Evolutionary conservation across 2,888 invertebrate species (phyloP), one percentile per base, ranked within the genome.

Genomic region (Sepiola atlantica): DNA sequence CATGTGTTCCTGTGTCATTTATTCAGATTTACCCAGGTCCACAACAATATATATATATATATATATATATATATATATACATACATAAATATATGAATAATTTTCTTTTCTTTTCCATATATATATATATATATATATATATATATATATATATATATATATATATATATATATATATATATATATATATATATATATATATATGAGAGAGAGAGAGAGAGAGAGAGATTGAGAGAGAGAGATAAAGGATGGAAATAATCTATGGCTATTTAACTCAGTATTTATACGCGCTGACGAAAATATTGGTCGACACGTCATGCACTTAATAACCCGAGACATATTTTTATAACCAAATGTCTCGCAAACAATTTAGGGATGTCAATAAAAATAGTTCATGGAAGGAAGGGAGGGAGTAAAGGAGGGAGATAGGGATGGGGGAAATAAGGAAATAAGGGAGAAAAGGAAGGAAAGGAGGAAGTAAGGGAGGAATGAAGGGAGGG

Each of bases 91-190:
- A 45, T 45, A 45, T 45, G n/a, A n/a, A n/a, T n/a, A n/a, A n/a
- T n/a, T n/a, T n/a, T n/a, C n/a, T n/a, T n/a, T n/a, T n/a, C n/a
- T n/a, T n/a, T n/a, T n/a, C n/a, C n/a, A 90, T 20, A 90, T 90
- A 90, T 20, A 91, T 35, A 35, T 77, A 10, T 77, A 77, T 77
- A 10, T 77, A 77, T 77, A 10, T 77, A 77, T 77, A 77, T 77
- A 77, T 77, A n/a, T 77, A 77, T 77, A n/a, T 77, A 77, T 77
- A n/a, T 77, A 77, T 77, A 77, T 77, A 77, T 77, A 77, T 77
- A 77, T 77, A n/a, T 77, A 77, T 77, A n/a, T 77, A 77, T 77
- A 77, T 77, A 77, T 77, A 77, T 77, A 77, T 77, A n/a, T 77
- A 77, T 77, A n/a, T 77, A 77, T 77, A n/a, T 77, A 77, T 77